Evolutionary conservation across 2,113 vertebrate genomes (phyloP).

Genomic region (Arenaria interpres): DNA sequence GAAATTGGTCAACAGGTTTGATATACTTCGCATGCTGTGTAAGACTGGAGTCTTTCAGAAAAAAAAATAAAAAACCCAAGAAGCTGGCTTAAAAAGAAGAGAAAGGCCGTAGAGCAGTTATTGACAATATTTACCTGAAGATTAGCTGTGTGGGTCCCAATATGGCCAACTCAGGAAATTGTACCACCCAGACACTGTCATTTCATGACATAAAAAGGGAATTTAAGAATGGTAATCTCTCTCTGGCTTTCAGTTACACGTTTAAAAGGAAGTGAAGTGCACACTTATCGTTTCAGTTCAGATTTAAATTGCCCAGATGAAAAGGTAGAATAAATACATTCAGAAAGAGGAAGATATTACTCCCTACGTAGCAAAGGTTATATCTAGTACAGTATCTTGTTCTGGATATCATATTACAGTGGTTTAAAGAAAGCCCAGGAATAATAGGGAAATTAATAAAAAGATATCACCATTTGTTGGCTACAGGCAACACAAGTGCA

Average conservation of each 20-base stretch:
- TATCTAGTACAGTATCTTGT: fast-evolving
- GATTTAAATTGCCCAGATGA: background rate
- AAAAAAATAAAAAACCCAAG: background rate
- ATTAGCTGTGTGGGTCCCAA: background rate
- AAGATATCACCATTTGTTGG: background rate
- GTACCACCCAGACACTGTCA: background rate
- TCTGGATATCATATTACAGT: background rate
- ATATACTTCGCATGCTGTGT: background rate
- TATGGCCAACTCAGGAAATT: background rate
- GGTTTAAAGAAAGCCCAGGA: background rate
- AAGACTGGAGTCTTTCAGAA: background rate
- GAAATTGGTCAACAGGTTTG: background rate
- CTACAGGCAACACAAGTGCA: background rate
- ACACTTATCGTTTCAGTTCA: background rate
- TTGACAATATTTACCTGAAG: background rate
- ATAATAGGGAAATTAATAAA: background rate
- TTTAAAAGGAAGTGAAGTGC: background rate
- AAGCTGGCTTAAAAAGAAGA: background rate
- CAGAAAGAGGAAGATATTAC: background rate
- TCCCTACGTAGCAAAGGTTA: background rate
- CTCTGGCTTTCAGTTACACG: background rate
- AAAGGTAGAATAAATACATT: background rate
- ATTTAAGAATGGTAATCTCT: background rate
- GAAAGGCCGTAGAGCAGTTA: background rate
- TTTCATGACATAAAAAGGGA: background rate